Percentiles rank a stretch among this genome's conserved stretches.
These are phyloP conservation scores for Neoniphon sammara DNA, from an alignment of 2,797 vertebrate species.

Conservation along the genomic window DNA sequence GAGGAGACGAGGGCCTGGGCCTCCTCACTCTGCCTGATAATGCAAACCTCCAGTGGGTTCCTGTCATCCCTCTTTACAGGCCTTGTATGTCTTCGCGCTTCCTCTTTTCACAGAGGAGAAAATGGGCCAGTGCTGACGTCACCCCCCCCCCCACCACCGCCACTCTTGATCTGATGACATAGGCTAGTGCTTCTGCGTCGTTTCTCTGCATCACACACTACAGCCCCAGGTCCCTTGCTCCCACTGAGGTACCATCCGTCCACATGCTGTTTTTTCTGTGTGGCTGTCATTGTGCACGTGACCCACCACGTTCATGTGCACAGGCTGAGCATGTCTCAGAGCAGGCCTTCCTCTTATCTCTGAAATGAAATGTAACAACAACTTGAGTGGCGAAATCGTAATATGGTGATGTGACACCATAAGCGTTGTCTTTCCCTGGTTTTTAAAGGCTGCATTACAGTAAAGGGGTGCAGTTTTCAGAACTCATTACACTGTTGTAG, in stretches of 20 bases:
- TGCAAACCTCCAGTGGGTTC: conserved; percentile 19
- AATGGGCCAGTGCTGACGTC: conserved; percentile 10
- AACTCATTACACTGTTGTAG: too few relatives aligned
- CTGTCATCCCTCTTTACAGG: not conserved
- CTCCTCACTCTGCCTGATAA: not conserved
- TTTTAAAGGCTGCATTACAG: too few relatives aligned
- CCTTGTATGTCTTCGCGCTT: not conserved
- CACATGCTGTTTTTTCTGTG: not conserved
- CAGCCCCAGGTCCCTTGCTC: not conserved
- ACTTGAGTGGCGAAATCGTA: too few relatives aligned
- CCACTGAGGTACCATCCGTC: not conserved
- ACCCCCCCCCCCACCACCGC: not conserved
- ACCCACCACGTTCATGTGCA: not conserved
- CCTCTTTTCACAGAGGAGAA: conserved; percentile 3
- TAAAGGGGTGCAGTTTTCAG: too few relatives aligned
- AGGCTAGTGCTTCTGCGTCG: not conserved
- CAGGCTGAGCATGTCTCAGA: not conserved
- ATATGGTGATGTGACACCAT: too few relatives aligned
- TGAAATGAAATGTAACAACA: not conserved
- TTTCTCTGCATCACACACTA: not conserved
- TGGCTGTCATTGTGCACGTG: not conserved
- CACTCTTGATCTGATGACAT: not conserved
- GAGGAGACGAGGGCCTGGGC: not conserved
- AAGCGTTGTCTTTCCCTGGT: too few relatives aligned
- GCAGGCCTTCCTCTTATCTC: not conserved